Evolutionary conservation across 1,140 invertebrate genomes (phyloP).

Genomic region (Drosophila prosaltans): DNA sequence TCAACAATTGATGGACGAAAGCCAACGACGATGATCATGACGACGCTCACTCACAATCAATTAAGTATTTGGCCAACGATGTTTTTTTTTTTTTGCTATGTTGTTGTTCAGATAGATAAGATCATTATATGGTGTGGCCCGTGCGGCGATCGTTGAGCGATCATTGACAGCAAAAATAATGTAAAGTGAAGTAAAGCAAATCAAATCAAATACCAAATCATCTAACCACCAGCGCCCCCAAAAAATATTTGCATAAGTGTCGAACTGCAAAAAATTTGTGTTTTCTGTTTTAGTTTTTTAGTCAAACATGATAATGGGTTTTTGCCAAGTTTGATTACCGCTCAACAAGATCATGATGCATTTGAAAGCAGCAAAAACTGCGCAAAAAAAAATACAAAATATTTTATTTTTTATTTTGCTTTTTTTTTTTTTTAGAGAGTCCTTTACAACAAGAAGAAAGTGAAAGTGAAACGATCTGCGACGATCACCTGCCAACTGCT

Average conservation of each 20-base stretch:
- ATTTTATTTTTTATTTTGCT: constrained; percentile 21
- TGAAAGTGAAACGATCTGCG: constrained; percentile 67
- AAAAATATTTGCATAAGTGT: constrained; percentile 63
- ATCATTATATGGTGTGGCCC: constrained; percentile 16
- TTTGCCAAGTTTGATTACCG: constrained; percentile 70
- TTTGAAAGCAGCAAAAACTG: constrained; percentile 73
- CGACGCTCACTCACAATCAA: constrained; percentile 71
- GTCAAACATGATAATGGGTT: constrained; percentile 61
- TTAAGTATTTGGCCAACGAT: constrained; percentile 61
- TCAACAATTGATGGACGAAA: constrained; percentile 64
- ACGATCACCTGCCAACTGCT: constrained; percentile 63
- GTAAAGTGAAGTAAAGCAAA: constrained; percentile 18
- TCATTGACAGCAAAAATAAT: constrained; percentile 50
- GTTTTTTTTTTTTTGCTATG: constrained; percentile 24
- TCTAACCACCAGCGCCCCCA: constrained; percentile 15
- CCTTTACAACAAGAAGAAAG: constrained; percentile 64
- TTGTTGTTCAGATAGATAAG: constrained; percentile 28
- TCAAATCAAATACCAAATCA: constrained; percentile 22
- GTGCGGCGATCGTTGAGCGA: constrained; percentile 45
- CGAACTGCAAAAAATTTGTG: constrained; percentile 26
- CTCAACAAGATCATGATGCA: constrained; percentile 75
- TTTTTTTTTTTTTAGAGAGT: constrained; percentile 50
- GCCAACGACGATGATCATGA: constrained; percentile 45
- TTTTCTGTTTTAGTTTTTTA: constrained; percentile 17
- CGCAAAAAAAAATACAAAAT: constrained; percentile 1